phyloP scores from a whole-genome alignment of 2,113 vertebrate species.

The Pachypanchax playfairii region DNA sequence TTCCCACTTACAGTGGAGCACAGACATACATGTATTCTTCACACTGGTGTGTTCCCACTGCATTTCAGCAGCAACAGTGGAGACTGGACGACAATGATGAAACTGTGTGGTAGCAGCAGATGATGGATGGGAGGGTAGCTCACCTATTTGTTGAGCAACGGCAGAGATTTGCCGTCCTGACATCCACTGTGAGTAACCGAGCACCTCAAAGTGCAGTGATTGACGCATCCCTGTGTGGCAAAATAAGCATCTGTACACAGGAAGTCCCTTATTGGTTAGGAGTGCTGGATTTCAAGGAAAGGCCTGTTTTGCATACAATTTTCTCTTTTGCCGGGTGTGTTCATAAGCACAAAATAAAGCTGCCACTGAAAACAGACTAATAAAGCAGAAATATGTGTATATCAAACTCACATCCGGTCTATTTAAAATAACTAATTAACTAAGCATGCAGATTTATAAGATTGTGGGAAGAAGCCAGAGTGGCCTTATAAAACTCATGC shows the following conservation, averaged over 20 bases:
- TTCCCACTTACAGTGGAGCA: neutral
- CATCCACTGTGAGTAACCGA: slow-evolving; percentile 30
- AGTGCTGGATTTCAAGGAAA: neutral
- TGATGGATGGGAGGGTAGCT: slow-evolving; percentile 69
- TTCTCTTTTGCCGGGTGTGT: neutral
- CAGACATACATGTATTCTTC: neutral
- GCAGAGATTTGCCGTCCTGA: slow-evolving; percentile 53
- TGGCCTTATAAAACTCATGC: no score
- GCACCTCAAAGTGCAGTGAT: slow-evolving; percentile 36
- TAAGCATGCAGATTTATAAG: no score
- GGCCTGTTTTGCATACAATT: neutral
- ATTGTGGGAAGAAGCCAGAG: no score
- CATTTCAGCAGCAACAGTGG: slow-evolving; percentile 37
- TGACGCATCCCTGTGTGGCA: slow-evolving; percentile 30
- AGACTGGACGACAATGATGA: slow-evolving; percentile 29
- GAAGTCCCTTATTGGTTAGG: slow-evolving; percentile 10
- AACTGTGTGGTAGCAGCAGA: slow-evolving; percentile 35
- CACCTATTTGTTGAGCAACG: slow-evolving; percentile 70
- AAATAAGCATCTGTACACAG: slow-evolving; percentile 5
- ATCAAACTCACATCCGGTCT: no score
- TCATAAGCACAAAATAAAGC: neutral
- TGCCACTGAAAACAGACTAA: no score
- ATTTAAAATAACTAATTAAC: no score
- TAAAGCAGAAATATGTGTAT: no score
- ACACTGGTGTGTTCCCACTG: neutral